These are phyloP conservation scores for Ataeniobius toweri DNA, from an alignment of 2,797 vertebrate genomes.

Conservation along the genomic window DNA sequence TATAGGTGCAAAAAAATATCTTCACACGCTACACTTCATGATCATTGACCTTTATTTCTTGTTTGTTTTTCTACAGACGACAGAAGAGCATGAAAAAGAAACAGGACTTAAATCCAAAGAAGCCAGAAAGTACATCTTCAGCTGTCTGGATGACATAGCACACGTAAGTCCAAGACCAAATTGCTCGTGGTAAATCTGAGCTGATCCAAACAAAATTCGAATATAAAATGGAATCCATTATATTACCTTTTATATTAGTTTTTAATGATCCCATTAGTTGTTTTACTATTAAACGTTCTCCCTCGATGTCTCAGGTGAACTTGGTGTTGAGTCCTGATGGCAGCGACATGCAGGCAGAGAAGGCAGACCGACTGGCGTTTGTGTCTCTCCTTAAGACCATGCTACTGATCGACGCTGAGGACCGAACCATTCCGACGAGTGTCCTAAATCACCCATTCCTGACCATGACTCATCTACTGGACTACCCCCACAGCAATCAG, in stretches of 20 bases:
- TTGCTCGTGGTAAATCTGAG: background rate
- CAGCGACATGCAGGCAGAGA: conserved; percentile 94
- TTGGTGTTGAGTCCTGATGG: conserved; percentile 92
- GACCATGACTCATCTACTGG: conserved; percentile 97
- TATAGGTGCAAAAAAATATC: background rate
- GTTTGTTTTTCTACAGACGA: conserved; percentile 79
- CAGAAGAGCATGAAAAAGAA: conserved; percentile 95
- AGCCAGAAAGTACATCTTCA: conserved; percentile 99
- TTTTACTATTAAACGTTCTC: background rate
- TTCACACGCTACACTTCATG: background rate
- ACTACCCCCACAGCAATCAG: conserved; percentile 97
- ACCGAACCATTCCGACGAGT: conserved; percentile 89
- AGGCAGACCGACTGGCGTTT: conserved; percentile 93
- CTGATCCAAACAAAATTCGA: background rate
- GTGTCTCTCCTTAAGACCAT: conserved; percentile 95
- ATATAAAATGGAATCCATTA: background rate
- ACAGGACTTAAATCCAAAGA: conserved; percentile 99
- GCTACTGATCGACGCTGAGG: conserved; percentile 93
- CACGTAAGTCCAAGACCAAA: conserved; percentile 84
- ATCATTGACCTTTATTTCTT: conserved; percentile 6
- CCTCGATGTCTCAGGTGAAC: conserved; percentile 85
- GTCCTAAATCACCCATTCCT: conserved; percentile 94
- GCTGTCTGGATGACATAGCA: conserved; percentile 94
- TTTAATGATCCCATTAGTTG: background rate
- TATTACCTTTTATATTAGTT: background rate